Evolutionary conservation across 2,113 vertebrate genomes (phyloP), one percentile per base, ranked within the genome.

Genomic region (Hemibagrus wyckioides): DNA sequence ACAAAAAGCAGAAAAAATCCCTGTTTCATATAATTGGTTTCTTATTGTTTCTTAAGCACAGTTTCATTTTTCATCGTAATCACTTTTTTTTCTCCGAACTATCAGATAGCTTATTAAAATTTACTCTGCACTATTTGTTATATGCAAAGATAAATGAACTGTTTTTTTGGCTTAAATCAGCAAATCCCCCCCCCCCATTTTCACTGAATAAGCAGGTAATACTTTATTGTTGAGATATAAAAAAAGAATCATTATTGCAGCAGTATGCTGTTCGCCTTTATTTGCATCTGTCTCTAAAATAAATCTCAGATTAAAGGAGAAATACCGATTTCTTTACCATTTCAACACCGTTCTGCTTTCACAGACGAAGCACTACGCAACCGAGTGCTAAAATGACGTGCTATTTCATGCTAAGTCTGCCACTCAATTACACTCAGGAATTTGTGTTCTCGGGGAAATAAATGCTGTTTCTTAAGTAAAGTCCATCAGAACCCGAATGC

Each of bases 341-440:
- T 48, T 48, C 5, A 48, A 48, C 5, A 48, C 44, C 9, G 44
- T 48, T 48, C 44, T 48, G 44, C 44, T 48, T 48, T 48, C 44
- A 48, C 44, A 48, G 44, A 48, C n/a, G 76, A 44, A 50, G 36
- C 39, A 59, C 39, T 76, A 63, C 23, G 52, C 41, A 48, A 80
- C 52, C 4, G 65, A 56, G 33, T 82, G 6, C 28, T 80, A 69
- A 83, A 48, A 77, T 69, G 13, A 82, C 33, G 67, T 17, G 30
- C 17, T 57, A 25, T 85, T 71, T 57, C 19, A 8, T 48, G 1
- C 44, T 48, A 23, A 69, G 44, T 69, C 73, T 36, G 44, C 17
- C 69, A 87, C 19, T 86, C 85, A 50, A 61, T 88, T 87, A 73
- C 30, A 48, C 59, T 73, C 59, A 85, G 21, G 63, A 28, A 73